Conservation (phyloP, 30 jellyfish, hydroid and myxozoan genomes). For the Chironex yamaguchii region DNA sequence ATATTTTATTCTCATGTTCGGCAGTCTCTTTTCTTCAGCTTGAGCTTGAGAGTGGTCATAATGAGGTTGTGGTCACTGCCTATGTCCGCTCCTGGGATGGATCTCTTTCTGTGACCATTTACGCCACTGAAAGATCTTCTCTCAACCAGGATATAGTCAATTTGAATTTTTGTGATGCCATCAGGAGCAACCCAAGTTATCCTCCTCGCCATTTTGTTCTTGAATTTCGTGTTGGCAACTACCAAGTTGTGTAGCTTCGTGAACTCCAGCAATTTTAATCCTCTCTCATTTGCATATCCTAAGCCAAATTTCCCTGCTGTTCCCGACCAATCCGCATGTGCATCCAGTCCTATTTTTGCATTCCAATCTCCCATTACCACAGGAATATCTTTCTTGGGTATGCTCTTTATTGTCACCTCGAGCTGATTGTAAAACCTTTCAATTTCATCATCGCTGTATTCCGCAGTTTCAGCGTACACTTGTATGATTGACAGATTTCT, state of each 20-base stretch:
- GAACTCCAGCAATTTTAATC: conserved; percentile 20
- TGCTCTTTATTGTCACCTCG: conserved; percentile 40
- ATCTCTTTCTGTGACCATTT: conserved; percentile 24
- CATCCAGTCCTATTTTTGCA: conserved; percentile 55
- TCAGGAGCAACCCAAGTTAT: conserved; percentile 32
- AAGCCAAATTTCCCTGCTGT: conserved; percentile 60
- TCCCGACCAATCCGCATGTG: conserved; percentile 50
- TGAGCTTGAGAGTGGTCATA: conserved; percentile 21
- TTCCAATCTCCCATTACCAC: conserved; percentile 64
- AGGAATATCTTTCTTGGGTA: conserved; percentile 45
- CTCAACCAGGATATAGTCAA: conserved; percentile 52
- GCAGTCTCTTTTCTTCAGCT: conserved; percentile 25
- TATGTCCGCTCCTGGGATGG: conserved; percentile 43
- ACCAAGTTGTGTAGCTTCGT: conserved; percentile 39
- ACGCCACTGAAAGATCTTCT: conserved; percentile 17
- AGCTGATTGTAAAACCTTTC: conserved; percentile 35
- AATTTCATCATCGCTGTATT: conserved; percentile 31
- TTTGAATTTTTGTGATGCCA: background rate
- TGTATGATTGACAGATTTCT: conserved; percentile 37
- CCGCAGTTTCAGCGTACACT: conserved; percentile 60
- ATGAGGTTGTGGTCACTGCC: conserved; percentile 49
- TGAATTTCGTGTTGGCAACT: conserved; percentile 18
- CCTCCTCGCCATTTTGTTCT: conserved; percentile 14
- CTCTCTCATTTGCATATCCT: conserved; percentile 50
- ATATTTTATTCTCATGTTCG: conserved; percentile 22